Percentiles rank a stretch among this genome's conserved stretches.
Evolutionary conservation across 2,888 invertebrate genomes (phyloP).

Genomic region (Epinotia ramella): DNA sequence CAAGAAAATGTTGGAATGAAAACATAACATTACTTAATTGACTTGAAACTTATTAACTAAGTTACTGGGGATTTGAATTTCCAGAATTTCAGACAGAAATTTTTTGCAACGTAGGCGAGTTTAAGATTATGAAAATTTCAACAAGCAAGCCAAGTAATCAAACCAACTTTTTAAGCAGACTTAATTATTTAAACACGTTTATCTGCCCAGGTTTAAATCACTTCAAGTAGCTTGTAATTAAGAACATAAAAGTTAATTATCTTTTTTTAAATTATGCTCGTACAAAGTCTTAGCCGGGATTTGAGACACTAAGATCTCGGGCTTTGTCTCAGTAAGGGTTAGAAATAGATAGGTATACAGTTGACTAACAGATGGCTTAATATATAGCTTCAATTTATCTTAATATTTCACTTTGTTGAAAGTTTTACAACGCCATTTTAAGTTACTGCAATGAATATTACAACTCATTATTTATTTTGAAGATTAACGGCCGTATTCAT

Average conservation of each 20-base stretch:
- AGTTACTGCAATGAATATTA: background rate
- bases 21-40: background rate
- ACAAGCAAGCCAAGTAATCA: slow-evolving; percentile 32
- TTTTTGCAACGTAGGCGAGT: background rate
- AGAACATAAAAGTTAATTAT: slow-evolving; percentile 21
- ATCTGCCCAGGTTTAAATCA: slow-evolving; percentile 33
- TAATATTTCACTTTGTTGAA: background rate
- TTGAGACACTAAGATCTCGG: background rate
- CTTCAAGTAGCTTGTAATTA: slow-evolving; percentile 37
- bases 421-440: background rate
- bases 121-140: slow-evolving; percentile 9
- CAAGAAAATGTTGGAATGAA: background rate
- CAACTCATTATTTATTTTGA: background rate
- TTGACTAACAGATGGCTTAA: background rate
- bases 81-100: background rate
- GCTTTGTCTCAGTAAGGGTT: slow-evolving; percentile 3
- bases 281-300: slow-evolving; percentile 7
- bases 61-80: background rate
- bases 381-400: background rate
- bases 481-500: too few species aligned
- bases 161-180: slow-evolving; percentile 27
- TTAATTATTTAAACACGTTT: slow-evolving; percentile 39
- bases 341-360: slow-evolving; percentile 3
- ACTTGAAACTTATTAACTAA: background rate
- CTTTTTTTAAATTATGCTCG: slow-evolving; percentile 17